Base-by-base conservation (phyloP, 2,113 vertebrate species). In the Oncorhynchus clarkii region DNA sequence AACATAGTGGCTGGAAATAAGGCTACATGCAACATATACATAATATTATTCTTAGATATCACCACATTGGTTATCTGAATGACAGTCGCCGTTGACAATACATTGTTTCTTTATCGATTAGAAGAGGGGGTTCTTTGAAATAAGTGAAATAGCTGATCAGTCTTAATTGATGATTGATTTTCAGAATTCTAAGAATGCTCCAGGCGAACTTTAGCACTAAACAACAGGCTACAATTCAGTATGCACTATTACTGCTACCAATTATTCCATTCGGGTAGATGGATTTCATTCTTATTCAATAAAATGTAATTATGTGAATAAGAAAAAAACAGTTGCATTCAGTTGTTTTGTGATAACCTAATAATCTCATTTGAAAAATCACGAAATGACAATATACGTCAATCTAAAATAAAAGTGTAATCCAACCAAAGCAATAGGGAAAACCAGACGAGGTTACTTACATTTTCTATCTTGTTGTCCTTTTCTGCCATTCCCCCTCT, bases 401-500 rank as follows among this genome's bases (percentile, higher is more conserved):
- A 20, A 7, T 14, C 18, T 9, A 57, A 57, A 20, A 57, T 57
- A 6, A 57, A 57, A 57, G 8, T 57, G 16, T 9, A 57, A 57
- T 57, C 18, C 54, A 20, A 18, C 3, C 54, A 57, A 57, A 57
- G 54, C 54, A 57, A 57, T 1, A 16, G 51, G 13, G 3, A 16
- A 18, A 75, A 11, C 39, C 2, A 9, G 39, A 45, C 39, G 2
- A 26, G 29, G 11, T 11, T 48, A 48, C n/a, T 59, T 31, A 27
- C 34, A 34, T 39, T 26, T n/a, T 54, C 9, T 67, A 45, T 68
- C 54, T 13, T 72, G 31, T 39, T 14, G 29, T 45, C 1, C 48
- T 20, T 57, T 14, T 57, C 54, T 71, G 90, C 91, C 91, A 92
- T 92, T 86, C 86, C 88, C 84, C 82, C 2, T 3, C 9, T 45